Percentiles rank a stretch among this genome's conserved stretches.
Evolutionary conservation across 1,140 invertebrate genomes (phyloP).

Genomic region (Acromyrmex heyeri): DNA sequence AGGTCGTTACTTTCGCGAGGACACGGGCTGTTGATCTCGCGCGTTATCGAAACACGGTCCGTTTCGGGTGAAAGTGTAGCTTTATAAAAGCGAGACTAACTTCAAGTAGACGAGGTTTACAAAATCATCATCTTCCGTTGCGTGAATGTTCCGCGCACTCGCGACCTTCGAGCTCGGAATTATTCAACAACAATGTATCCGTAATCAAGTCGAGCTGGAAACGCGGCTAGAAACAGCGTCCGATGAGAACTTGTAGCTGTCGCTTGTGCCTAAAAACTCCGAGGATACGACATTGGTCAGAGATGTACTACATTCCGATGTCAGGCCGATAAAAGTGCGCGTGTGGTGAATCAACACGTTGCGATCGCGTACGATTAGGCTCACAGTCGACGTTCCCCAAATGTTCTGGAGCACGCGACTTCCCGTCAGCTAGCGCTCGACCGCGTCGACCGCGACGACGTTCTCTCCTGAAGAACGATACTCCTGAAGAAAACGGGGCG

Average conservation of each 20-base stretch:
- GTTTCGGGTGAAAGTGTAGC: slow-evolving; percentile 58
- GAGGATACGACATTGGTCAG: too few relatives aligned
- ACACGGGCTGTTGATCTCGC: neutral
- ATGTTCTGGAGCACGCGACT: neutral
- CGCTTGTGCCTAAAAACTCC: too few relatives aligned
- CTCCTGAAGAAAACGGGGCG: neutral
- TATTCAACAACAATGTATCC: neutral
- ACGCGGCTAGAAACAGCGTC: neutral
- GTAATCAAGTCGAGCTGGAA: neutral
- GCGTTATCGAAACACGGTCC: neutral
- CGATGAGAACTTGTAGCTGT: neutral
- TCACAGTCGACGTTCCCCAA: neutral
- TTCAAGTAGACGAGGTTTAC: neutral
- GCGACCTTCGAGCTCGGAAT: neutral
- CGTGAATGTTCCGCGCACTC: neutral
- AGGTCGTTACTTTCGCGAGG: neutral
- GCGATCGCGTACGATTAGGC: neutral
- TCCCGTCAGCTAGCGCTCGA: too few relatives aligned
- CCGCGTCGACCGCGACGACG: neutral
- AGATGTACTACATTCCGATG: too few relatives aligned
- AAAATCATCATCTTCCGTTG: neutral
- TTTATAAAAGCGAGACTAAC: neutral
- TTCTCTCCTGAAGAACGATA: neutral
- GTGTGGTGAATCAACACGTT: neutral
- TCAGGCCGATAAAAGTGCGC: neutral